Evolutionary conservation across 2,113 vertebrate genomes (phyloP), one percentile per base, ranked within the genome.

Genomic region (Clarias batrachus): DNA sequence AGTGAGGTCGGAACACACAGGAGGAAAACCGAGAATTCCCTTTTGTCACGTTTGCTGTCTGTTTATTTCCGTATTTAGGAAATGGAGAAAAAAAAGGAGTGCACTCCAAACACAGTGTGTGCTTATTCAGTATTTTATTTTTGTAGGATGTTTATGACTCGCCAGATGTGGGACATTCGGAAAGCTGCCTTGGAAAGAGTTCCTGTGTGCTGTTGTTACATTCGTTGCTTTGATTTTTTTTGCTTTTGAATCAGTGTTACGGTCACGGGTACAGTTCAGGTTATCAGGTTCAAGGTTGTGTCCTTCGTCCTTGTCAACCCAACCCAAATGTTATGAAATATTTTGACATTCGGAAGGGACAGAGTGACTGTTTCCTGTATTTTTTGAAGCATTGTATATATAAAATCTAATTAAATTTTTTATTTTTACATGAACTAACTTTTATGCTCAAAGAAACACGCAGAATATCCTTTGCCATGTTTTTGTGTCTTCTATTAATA

Each of bases 251-350:
- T 78, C 16, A 57, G 56, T 4, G 27, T 56, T 41, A 23, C 8
- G 2, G 74, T 79, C 77, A 30, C n/a, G n/a, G 27, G 76, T 19
- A 78, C 25, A 41, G 11, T 13, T 62, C 56, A 62, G 78, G 78
- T 81, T 81, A 62, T 81, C 78, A 62, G 78, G 78, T 81, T 81
- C 78, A 37, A 37, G 78, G 30, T 30, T 27, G 74, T 8, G 48
- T 54, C 23, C 48, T 41, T 23, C 48, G 12, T 80, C 19, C 1
- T 21, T 62, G 57, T 41, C 41, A 12, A 41, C 37, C 19, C 17
- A 6, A 10, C 11, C 10, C 30, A 4, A 21, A 25, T 25, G 77
- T 59, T 78, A 78, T 30, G 52, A 57, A 78, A 57, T 27, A 17
- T 4, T 9, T 9, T 59, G 56, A 80, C 78, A 80, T 33, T 59